Evolutionary conservation across 2,888 invertebrate species (phyloP).

Genomic region (Brachyopa scutellaris): DNA sequence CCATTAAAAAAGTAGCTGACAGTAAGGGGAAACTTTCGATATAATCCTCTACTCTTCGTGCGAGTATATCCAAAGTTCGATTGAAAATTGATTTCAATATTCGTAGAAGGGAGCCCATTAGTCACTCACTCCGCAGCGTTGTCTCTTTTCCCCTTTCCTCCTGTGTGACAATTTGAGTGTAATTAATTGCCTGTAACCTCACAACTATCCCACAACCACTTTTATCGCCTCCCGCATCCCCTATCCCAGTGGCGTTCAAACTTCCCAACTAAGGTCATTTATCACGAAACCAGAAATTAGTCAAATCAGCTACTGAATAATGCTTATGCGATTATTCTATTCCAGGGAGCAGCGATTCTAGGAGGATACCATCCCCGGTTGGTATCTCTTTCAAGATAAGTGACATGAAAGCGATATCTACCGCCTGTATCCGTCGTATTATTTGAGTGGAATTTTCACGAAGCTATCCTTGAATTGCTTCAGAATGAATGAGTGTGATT

Average conservation of each 20-base stretch:
- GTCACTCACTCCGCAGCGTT: too few species aligned
- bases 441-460: neutral
- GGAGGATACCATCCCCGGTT: neutral
- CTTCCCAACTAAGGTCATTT: constrained; percentile 42
- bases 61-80: too few species aligned
- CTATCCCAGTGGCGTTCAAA: constrained; percentile 6
- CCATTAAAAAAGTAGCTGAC: neutral
- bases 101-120: neutral
- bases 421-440: neutral
- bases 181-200: constrained; percentile 54
- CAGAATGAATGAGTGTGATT: neutral
- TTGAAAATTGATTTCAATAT: constrained; percentile 34
- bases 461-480: neutral
- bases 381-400: constrained; percentile 1
- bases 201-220: constrained; percentile 7
- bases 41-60: neutral
- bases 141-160: neutral
- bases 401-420: constrained; percentile 10
- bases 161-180: constrained; percentile 38
- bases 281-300: constrained; percentile 60
- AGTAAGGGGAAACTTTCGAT: neutral
- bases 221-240: constrained; percentile 25
- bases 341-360: constrained; percentile 15
- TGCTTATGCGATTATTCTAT: constrained; percentile 50
- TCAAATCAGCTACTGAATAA: constrained; percentile 59